phyloP scores from a whole-genome alignment of 2,113 vertebrate genomes.

The Danionella cerebrum region DNA sequence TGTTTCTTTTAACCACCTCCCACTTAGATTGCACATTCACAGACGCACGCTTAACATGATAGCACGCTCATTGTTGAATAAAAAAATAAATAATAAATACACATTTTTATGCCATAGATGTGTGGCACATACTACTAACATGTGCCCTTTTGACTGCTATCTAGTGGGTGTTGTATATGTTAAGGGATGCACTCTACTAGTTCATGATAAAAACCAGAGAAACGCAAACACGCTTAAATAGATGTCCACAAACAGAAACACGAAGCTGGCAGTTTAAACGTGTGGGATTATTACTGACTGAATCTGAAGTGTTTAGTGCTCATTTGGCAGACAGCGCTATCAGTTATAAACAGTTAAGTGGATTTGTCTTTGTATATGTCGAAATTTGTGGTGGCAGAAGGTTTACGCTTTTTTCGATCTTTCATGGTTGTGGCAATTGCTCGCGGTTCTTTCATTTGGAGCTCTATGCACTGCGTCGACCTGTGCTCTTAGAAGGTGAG shows the following conservation, averaged over 20 bases:
- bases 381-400: neutral
- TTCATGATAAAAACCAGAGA: constrained; percentile 50
- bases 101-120: neutral
- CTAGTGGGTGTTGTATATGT: constrained; percentile 68
- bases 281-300: constrained; percentile 57
- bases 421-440: neutral
- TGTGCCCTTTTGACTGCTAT: constrained; percentile 58
- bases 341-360: no score
- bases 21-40: constrained; percentile 11
- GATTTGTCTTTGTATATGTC: neutral
- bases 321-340: no score
- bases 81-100: no score
- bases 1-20: constrained; percentile 1
- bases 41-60: constrained; percentile 14
- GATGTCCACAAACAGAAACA: constrained; percentile 64
- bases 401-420: neutral
- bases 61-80: neutral
- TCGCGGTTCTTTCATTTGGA: neutral
- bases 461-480: neutral
- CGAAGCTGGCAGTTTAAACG: constrained; percentile 31
- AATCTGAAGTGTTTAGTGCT: no score
- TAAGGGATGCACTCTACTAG: constrained; percentile 63
- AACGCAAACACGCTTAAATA: constrained; percentile 60
- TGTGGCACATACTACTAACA: no score
- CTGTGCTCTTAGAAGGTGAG: neutral